These are phyloP conservation scores for Todiramphus saurophagus DNA, from an alignment of 2,113 vertebrate genomes.

Conservation along the genomic window DNA sequence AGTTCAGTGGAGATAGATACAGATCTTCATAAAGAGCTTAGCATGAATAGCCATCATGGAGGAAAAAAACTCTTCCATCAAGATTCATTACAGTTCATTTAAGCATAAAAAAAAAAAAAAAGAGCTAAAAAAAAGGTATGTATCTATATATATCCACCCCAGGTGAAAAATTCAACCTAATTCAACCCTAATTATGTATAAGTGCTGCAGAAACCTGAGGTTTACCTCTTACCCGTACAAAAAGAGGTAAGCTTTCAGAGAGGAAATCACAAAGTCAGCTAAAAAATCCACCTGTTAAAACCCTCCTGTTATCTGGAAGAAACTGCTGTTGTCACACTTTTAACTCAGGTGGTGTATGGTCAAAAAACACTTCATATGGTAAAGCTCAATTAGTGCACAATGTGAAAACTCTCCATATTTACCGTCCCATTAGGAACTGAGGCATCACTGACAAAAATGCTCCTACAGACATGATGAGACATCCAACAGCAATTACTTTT, in stretches of 20 bases:
- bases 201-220: background rate
- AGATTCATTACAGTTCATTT: background rate
- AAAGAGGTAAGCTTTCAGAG: background rate
- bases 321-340: background rate
- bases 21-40: background rate
- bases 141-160: background rate
- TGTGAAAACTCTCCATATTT: slow-evolving; percentile 21
- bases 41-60: background rate
- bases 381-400: background rate
- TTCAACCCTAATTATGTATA: background rate
- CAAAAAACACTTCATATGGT: background rate
- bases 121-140: rapidly evolving
- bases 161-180: background rate
- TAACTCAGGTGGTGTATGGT: background rate
- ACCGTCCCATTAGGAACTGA: slow-evolving; percentile 74
- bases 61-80: background rate
- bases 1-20: background rate
- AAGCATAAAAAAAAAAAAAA: background rate
- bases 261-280: background rate
- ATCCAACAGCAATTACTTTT: slow-evolving; percentile 62
- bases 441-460: slow-evolving; percentile 61
- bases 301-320: background rate
- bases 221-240: background rate
- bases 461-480: slow-evolving; percentile 63
- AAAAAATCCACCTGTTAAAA: background rate